Evolutionary conservation across 2,797 vertebrate species (phyloP).

Genomic region (Lepilemur ruficaudatus): DNA sequence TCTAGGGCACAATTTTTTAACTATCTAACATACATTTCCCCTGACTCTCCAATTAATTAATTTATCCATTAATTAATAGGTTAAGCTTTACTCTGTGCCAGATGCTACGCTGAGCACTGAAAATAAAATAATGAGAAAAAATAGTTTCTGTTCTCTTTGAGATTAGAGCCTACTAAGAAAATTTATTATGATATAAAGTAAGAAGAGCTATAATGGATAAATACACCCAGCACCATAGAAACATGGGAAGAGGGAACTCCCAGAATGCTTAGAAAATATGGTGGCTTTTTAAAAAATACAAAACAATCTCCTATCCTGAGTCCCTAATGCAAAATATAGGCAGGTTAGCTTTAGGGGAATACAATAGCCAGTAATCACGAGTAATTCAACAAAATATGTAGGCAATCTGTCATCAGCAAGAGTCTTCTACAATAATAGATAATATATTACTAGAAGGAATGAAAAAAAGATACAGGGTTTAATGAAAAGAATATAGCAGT

Average conservation of each 20-base stretch:
- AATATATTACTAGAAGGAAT: neutral
- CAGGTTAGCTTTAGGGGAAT: neutral
- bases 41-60: neutral
- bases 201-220: neutral
- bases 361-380: neutral
- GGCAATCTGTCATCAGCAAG: neutral
- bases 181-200: neutral
- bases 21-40: neutral
- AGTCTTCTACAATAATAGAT: neutral
- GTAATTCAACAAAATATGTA: conserved; percentile 24
- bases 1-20: neutral
- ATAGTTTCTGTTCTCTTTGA: neutral
- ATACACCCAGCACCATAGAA: neutral
- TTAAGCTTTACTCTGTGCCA: neutral
- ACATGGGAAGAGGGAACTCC: neutral
- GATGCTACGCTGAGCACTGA: neutral
- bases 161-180: neutral
- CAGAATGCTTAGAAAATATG: neutral
- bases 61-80: neutral
- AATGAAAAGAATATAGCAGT: neutral
- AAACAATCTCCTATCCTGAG: neutral
- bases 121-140: conserved; percentile 2
- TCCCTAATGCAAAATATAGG: conserved; percentile 36
- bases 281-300: neutral
- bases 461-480: neutral